A percentile compares a stretch with the other conserved stretches of the same genome.
Evolutionary conservation across 2,888 invertebrate genomes (phyloP).

Genomic region (Listrodromus nycthemerus): DNA sequence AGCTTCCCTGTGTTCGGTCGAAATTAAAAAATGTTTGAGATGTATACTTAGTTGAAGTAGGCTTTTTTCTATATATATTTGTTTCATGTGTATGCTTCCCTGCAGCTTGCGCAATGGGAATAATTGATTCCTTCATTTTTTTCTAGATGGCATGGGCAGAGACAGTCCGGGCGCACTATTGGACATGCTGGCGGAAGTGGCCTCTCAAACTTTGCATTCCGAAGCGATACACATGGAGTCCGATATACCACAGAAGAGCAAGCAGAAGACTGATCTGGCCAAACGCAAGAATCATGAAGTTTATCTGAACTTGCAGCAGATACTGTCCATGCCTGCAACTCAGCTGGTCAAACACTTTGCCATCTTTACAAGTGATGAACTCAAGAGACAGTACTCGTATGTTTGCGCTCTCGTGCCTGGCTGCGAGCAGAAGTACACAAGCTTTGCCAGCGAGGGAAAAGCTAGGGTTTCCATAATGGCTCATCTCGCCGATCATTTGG

Average conservation of each 20-base stretch:
- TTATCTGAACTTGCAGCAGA: constrained; percentile 75
- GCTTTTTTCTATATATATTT: background rate
- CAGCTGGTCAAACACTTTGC: constrained; percentile 85
- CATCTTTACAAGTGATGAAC: constrained; percentile 85
- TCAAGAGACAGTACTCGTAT: constrained; percentile 85
- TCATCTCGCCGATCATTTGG: constrained; percentile 85
- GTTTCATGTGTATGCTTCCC: background rate
- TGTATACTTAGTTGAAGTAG: no score
- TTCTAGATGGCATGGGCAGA: constrained; percentile 78
- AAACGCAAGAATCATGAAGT: constrained; percentile 75
- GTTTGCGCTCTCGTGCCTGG: constrained; percentile 85
- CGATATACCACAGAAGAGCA: constrained; percentile 67
- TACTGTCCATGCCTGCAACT: constrained; percentile 84
- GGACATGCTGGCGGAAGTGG: constrained; percentile 86
- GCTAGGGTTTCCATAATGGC: constrained; percentile 85
- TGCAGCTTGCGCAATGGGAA: background rate
- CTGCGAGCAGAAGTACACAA: constrained; percentile 85
- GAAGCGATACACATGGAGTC: constrained; percentile 76
- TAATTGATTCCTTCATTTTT: background rate
- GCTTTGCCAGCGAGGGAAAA: constrained; percentile 86
- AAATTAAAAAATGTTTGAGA: no score
- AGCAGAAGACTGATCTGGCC: constrained; percentile 63
- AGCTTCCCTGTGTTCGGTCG: no score
- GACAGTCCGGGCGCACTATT: constrained; percentile 83
- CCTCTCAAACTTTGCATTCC: constrained; percentile 85